Evolutionary conservation across 2,888 invertebrate genomes (phyloP).

Genomic region (Mimas tiliae): DNA sequence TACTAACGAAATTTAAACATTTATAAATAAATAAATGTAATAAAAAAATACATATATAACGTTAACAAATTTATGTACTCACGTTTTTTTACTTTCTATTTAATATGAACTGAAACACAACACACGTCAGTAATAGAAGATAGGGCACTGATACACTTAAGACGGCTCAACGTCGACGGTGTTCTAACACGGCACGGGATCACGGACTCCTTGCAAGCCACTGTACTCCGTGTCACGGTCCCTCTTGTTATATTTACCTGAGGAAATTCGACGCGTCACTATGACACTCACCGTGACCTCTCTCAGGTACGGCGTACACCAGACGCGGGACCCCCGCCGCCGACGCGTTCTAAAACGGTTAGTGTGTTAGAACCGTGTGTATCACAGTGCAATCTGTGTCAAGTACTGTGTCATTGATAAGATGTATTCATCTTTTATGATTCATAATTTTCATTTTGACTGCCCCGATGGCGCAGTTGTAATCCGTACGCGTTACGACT

Average conservation of each 20-base stretch:
- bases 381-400: too few species aligned
- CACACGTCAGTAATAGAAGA: not conserved
- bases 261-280: conserved; percentile 32
- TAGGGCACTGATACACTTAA: not conserved
- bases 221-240: conserved; percentile 30
- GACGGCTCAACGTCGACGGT: not conserved
- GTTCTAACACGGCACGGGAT: conserved; percentile 29
- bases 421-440: too few species aligned
- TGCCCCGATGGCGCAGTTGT: too few species aligned
- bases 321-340: not conserved
- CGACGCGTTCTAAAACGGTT: not conserved
- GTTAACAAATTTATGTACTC: conserved; percentile 11
- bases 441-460: too few species aligned
- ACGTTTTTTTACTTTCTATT: not conserved
- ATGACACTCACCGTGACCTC: conserved; percentile 32
- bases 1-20: too few species aligned
- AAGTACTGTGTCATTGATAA: too few species aligned
- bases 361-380: not conserved
- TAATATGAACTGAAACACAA: conserved; percentile 1
- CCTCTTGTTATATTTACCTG: conserved; percentile 40
- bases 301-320: not conserved
- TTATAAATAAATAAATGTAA: not conserved
- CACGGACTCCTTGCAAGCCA: conserved; percentile 28
- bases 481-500: too few species aligned
- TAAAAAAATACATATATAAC: not conserved